A percentile compares a stretch with the other conserved stretches of the same genome.
phyloP scores from a whole-genome alignment of 2,113 vertebrate species.

The Pachyramphus minor region DNA sequence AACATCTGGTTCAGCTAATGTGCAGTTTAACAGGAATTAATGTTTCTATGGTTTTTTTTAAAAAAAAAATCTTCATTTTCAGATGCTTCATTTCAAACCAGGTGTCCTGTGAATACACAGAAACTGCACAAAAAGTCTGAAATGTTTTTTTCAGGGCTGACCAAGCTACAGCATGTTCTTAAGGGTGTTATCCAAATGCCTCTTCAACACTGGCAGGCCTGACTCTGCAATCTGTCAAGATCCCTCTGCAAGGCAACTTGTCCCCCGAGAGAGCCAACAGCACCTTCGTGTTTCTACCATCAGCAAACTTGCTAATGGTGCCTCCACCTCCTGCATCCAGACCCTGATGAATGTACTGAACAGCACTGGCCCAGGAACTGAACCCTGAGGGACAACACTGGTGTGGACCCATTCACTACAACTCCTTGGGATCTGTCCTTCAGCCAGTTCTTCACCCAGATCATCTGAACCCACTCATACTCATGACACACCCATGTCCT shows the following conservation, averaged over 20 bases:
- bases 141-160: not conserved
- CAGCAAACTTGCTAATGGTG: not conserved
- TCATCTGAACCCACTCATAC: no score
- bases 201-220: no score
- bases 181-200: not conserved
- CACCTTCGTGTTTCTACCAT: not conserved
- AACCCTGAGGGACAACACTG: not conserved
- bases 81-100: not conserved
- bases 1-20: not conserved
- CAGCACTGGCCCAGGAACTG: not conserved
- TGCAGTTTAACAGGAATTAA: not conserved
- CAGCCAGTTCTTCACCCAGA: no score
- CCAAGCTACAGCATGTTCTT: not conserved
- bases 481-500: no score
- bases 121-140: not conserved
- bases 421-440: not conserved
- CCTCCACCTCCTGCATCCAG: no score
- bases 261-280: not conserved
- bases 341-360: not conserved
- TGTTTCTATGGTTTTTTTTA: not conserved
- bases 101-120: not conserved
- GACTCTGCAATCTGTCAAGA: not conserved
- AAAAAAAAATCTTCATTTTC: not conserved
- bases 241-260: not conserved
- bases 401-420: not conserved